These are phyloP conservation scores for Chaenocephalus aceratus DNA, from an alignment of 2,113 vertebrate genomes.

Conservation along the genomic window DNA sequence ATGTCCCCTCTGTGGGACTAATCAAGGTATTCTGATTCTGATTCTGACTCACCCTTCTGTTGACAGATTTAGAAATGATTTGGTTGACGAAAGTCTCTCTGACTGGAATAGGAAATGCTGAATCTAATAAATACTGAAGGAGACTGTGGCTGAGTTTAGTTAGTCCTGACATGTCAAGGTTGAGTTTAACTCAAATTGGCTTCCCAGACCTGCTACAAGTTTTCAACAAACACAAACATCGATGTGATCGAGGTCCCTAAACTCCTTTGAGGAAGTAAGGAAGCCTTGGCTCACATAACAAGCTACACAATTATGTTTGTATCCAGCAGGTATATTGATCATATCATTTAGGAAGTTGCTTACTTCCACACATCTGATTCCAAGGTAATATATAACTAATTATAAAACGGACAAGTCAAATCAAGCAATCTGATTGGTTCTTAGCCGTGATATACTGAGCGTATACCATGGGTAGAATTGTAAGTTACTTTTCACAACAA, in stretches of 20 bases:
- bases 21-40: no score
- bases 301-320: slow-evolving; percentile 22
- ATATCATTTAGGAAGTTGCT: slow-evolving; percentile 11
- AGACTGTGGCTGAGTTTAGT: not conserved
- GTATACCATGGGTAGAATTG: no score
- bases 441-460: no score
- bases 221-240: slow-evolving; percentile 50
- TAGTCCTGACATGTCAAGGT: slow-evolving; percentile 23
- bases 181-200: slow-evolving; percentile 28
- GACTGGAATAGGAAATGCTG: slow-evolving; percentile 1
- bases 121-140: not conserved
- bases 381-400: slow-evolving; percentile 1
- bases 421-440: no score
- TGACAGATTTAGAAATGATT: not conserved
- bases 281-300: slow-evolving; percentile 27
- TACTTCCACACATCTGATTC: slow-evolving; percentile 22
- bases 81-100: not conserved
- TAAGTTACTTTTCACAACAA: no score
- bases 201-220: slow-evolving; percentile 21
- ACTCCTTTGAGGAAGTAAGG: slow-evolving; percentile 32
- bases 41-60: not conserved
- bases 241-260: slow-evolving; percentile 37
- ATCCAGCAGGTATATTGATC: slow-evolving; percentile 31
- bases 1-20: no score
- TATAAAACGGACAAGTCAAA: not conserved